A percentile compares a stretch with the other conserved stretches of the same genome.
Evolutionary conservation across 2,113 vertebrate species (phyloP).

Genomic region (Colinus virginianus): DNA sequence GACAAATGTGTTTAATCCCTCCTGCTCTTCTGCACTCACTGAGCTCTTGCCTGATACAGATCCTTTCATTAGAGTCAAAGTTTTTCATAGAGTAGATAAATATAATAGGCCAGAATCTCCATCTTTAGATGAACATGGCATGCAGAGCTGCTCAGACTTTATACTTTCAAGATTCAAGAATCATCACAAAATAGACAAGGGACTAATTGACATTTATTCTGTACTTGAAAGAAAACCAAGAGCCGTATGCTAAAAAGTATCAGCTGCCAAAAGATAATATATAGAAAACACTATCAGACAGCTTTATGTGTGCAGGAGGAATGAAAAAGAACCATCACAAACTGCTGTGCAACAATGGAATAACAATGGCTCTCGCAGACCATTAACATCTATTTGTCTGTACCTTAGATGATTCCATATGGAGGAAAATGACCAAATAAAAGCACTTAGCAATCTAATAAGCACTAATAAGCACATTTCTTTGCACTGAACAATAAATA

Average conservation of each 20-base stretch:
- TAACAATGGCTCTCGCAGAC: background rate
- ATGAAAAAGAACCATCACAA: background rate
- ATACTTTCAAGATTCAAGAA: background rate
- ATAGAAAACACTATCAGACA: background rate
- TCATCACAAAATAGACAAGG: background rate
- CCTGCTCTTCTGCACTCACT: background rate
- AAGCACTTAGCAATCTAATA: background rate
- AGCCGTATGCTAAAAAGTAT: background rate
- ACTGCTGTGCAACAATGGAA: background rate
- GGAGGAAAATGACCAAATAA: background rate
- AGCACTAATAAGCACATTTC: background rate
- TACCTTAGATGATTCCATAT: background rate
- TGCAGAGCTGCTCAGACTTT: background rate
- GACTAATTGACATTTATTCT: constrained; percentile 36
- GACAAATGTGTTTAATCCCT: background rate
- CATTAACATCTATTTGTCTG: constrained; percentile 18
- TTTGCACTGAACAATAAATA: background rate
- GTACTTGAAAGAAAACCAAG: constrained; percentile 23
- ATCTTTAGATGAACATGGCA: background rate
- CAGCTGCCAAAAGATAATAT: background rate
- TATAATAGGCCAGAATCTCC: background rate
- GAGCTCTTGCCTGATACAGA: background rate
- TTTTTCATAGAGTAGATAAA: background rate
- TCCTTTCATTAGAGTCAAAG: background rate
- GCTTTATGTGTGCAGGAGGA: background rate